Evolutionary conservation across 1,140 invertebrate genomes (phyloP).

Genomic region (Calycopis cecrops): DNA sequence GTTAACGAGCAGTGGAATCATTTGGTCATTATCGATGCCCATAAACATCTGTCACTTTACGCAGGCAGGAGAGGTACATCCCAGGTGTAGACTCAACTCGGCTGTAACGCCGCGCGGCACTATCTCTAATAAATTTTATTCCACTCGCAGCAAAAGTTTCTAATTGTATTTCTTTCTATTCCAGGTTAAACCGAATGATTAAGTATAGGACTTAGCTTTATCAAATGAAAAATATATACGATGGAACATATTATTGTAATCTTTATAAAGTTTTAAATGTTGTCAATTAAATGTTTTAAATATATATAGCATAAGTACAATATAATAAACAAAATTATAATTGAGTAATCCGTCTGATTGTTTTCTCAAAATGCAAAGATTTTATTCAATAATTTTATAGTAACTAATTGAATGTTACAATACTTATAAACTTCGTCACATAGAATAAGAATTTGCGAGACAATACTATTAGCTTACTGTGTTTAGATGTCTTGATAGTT

Average conservation of each 20-base stretch:
- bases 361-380: background rate
- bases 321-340: background rate
- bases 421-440: background rate
- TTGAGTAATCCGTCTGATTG: background rate
- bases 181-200: constrained; percentile 2
- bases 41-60: too few species aligned
- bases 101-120: too few species aligned
- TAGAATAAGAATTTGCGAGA: constrained; percentile 4
- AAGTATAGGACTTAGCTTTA: constrained; percentile 2
- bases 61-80: too few species aligned
- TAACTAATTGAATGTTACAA: too few species aligned
- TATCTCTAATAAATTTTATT: too few species aligned
- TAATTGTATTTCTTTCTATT: background rate
- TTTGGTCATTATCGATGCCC: too few species aligned
- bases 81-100: too few species aligned
- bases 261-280: constrained; percentile 3
- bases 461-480: constrained; percentile 10
- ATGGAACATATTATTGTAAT: constrained; percentile 5
- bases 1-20: too few species aligned
- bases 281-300: constrained; percentile 7
- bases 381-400: background rate
- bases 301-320: constrained; percentile 1
- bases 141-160: background rate
- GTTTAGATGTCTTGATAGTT: background rate
- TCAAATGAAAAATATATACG: constrained; percentile 3